A percentile compares a stretch with the other conserved stretches of the same genome.
phyloP scores from a whole-genome alignment of 2,797 vertebrate genomes.

The Characodon lateralis region DNA sequence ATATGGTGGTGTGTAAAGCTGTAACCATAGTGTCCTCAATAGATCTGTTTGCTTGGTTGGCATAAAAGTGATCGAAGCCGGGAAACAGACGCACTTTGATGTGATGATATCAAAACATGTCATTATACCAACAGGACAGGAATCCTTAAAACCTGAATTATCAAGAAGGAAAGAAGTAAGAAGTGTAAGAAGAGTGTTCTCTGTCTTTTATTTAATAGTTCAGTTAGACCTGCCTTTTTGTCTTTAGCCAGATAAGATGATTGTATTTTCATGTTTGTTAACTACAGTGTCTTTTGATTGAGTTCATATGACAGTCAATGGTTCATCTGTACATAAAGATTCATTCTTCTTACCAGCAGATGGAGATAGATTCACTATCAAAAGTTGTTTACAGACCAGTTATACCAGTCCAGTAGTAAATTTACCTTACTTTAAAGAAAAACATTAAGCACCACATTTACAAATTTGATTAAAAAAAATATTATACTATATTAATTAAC shows the following conservation, averaged over 20 bases:
- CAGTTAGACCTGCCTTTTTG: not conserved
- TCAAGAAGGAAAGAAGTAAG: not conserved
- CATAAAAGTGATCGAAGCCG: not conserved
- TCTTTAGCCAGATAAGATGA: not conserved
- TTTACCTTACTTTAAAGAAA: not conserved
- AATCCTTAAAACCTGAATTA: not conserved
- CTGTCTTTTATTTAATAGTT: not conserved
- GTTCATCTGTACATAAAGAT: not conserved
- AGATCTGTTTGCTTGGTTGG: not conserved
- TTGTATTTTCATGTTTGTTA: not conserved
- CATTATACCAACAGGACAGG: not conserved
- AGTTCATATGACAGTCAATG: not conserved
- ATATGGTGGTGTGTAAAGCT: not conserved
- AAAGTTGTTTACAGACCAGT: not conserved
- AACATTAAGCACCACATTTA: not conserved
- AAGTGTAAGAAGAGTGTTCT: not conserved
- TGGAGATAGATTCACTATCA: conserved; percentile 37
- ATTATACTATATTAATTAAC: not conserved
- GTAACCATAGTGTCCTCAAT: not conserved
- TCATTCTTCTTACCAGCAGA: conserved; percentile 51
- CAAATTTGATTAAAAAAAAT: not conserved
- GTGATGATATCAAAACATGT: not conserved
- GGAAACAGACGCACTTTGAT: not conserved
- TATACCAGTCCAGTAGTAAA: not conserved
- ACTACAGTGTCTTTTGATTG: not conserved